Evolutionary conservation across 2,888 invertebrate species (phyloP).

Genomic region (Trileptium ribeirensis): DNA sequence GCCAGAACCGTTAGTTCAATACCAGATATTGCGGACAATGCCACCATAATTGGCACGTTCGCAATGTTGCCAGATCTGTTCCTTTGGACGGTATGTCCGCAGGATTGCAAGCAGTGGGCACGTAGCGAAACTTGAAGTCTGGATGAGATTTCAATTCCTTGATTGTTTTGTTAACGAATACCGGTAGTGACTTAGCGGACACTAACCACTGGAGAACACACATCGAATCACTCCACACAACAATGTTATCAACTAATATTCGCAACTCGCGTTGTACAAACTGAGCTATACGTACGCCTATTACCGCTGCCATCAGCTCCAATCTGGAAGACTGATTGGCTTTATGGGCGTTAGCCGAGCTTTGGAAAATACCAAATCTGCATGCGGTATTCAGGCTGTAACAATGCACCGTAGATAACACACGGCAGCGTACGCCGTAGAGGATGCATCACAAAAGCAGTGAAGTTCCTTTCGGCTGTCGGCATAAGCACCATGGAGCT

Average conservation of each 20-base stretch:
- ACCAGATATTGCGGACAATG: neutral
- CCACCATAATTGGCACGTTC: neutral
- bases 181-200: neutral
- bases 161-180: neutral
- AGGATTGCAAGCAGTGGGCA: too few species aligned
- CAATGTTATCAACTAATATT: neutral
- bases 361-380: neutral
- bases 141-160: neutral
- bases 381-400: neutral
- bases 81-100: too few species aligned
- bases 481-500: neutral
- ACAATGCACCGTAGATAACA: neutral
- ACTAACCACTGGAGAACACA: neutral
- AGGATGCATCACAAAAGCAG: too few species aligned
- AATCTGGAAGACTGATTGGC: neutral
- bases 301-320: neutral
- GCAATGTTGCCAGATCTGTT: neutral
- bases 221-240: neutral
- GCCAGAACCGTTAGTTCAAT: neutral
- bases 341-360: neutral
- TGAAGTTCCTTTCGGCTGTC: neutral
- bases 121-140: neutral
- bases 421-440: slow-evolving; percentile 14
- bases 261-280: neutral
- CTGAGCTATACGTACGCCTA: neutral